These are phyloP conservation scores for Coryphaenoides rupestris DNA, from an alignment of 2,113 vertebrate genomes.

Conservation along the genomic window DNA sequence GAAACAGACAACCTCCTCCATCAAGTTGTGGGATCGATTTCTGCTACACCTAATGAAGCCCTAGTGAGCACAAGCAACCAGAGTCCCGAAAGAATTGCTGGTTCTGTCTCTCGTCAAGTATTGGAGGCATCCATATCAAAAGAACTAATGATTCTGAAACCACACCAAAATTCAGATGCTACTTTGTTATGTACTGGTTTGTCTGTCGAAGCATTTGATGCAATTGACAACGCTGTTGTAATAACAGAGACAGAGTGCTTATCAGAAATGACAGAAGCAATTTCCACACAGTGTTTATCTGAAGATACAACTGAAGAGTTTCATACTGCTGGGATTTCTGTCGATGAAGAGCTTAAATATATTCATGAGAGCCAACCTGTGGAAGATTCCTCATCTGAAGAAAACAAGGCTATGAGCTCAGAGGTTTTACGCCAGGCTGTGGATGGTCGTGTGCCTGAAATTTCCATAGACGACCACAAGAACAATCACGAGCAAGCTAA, in stretches of 20 bases:
- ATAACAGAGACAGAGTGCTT: constrained; percentile 56
- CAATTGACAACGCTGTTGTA: constrained; percentile 20
- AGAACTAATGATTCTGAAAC: constrained; percentile 23
- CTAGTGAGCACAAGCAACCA: constrained; percentile 30
- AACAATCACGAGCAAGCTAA: neutral
- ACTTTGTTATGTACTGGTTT: constrained; percentile 35
- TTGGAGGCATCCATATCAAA: constrained; percentile 34
- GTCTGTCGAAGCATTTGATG: constrained; percentile 41
- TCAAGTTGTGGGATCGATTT: constrained; percentile 76
- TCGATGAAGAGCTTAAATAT: constrained; percentile 26
- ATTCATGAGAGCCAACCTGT: constrained; percentile 4
- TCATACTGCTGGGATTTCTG: constrained; percentile 32
- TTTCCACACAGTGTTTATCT: constrained; percentile 39
- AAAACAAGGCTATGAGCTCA: neutral
- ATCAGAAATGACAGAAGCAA: constrained; percentile 40
- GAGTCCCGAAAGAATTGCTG: constrained; percentile 29
- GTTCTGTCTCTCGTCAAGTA: constrained; percentile 36
- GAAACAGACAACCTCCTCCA: constrained; percentile 74
- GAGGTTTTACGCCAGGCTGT: constrained; percentile 17
- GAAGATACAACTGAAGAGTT: constrained; percentile 29
- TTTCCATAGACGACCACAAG: neutral
- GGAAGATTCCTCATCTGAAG: constrained; percentile 15
- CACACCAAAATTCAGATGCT: constrained; percentile 39
- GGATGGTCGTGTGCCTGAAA: neutral
- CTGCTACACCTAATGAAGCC: constrained; percentile 34